A percentile compares a stretch with the other conserved stretches of the same genome.
Evolutionary conservation across 2,888 invertebrate genomes (phyloP).

Genomic region (Notodonta dromedarius): DNA sequence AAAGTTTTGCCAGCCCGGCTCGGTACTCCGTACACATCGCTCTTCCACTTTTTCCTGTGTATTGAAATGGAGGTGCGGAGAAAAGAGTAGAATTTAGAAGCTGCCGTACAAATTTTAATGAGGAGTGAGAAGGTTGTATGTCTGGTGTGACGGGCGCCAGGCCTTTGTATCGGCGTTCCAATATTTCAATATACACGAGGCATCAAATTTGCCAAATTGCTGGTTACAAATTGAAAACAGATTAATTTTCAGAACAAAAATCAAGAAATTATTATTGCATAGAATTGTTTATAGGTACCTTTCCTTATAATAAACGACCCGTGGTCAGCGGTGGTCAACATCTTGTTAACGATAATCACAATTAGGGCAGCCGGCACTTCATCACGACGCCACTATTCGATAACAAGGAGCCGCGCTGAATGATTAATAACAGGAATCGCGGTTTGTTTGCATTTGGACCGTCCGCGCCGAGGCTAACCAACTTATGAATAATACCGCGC

Average conservation of each 20-base stretch:
- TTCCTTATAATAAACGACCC: constrained; percentile 54
- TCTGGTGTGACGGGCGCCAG: constrained; percentile 64
- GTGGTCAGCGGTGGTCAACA: constrained; percentile 58
- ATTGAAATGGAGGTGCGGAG: constrained; percentile 84
- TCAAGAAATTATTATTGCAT: not conserved
- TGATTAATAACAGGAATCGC: constrained; percentile 75
- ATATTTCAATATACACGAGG: constrained; percentile 52
- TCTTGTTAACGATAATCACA: constrained; percentile 71
- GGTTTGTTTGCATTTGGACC: constrained; percentile 74
- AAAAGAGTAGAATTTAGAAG: constrained; percentile 84
- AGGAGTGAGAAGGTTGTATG: constrained; percentile 75
- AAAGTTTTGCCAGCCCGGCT: constrained; percentile 81
- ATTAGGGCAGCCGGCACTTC: constrained; percentile 74
- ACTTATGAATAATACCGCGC: constrained; percentile 78
- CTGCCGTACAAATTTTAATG: constrained; percentile 84
- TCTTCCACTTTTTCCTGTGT: constrained; percentile 84
- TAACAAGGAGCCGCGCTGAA: constrained; percentile 69
- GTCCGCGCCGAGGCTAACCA: constrained; percentile 64
- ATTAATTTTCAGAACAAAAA: not conserved
- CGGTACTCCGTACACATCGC: constrained; percentile 81
- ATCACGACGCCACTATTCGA: constrained; percentile 72
- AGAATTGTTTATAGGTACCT: constrained; percentile 11
- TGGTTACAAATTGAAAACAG: not conserved
- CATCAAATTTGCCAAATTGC: constrained; percentile 33
- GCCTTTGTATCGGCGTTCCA: constrained; percentile 61